Conservation (phyloP, 1,140 invertebrate genomes). For the Nymphalis io region DNA sequence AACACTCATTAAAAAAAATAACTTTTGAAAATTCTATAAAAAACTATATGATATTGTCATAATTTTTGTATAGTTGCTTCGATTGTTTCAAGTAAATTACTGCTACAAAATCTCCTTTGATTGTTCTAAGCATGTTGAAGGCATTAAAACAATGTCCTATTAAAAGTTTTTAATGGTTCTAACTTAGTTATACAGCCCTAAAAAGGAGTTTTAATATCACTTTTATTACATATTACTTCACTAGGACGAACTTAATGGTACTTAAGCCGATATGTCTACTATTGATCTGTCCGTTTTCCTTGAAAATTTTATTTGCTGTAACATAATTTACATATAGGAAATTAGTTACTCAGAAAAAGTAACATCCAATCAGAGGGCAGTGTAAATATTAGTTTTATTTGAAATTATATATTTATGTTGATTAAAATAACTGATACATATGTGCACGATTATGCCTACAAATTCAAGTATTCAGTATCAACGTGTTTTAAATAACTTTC, state of each 20-base stretch:
- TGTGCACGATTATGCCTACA: too few relatives aligned
- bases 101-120: not conserved
- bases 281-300: conserved; percentile 2
- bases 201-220: conserved; percentile 9
- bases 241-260: not conserved
- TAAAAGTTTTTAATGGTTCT: conserved; percentile 6
- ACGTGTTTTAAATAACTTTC: too few relatives aligned
- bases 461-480: too few relatives aligned
- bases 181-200: conserved; percentile 1
- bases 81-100: too few relatives aligned
- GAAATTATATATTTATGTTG: too few relatives aligned
- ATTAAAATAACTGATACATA: too few relatives aligned
- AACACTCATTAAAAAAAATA: too few relatives aligned
- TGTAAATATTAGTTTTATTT: too few relatives aligned
- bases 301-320: not conserved
- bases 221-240: conserved; percentile 7
- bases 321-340: too few relatives aligned
- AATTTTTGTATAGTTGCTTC: too few relatives aligned
- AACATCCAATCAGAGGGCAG: not conserved
- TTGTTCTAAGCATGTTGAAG: not conserved
- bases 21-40: too few relatives aligned
- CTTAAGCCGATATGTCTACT: not conserved
- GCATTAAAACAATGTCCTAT: conserved; percentile 1
- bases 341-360: not conserved
- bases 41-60: too few relatives aligned